Conservation (phyloP, 2,113 vertebrate genomes). For the Peromyscus californicus region DNA sequence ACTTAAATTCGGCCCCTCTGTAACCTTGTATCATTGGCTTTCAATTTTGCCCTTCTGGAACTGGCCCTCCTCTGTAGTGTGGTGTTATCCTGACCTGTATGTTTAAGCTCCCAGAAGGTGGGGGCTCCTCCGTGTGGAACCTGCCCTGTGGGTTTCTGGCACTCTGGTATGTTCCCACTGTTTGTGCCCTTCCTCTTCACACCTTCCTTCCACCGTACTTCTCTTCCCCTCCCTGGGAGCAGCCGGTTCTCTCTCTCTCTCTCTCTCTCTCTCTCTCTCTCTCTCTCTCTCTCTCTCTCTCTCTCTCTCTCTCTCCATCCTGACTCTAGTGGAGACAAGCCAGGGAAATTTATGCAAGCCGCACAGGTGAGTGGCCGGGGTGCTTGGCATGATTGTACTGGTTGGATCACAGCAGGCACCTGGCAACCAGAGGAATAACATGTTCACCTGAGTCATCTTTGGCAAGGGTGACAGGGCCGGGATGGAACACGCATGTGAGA, state of each 20-base stretch:
- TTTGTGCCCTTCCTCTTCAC: too few relatives aligned
- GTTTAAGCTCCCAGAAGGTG: background rate
- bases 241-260: background rate
- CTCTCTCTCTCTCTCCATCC: background rate
- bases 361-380: background rate
- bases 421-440: background rate
- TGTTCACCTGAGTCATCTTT: constrained; percentile 24
- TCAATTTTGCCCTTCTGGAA: background rate
- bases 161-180: background rate
- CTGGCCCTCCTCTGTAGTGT: too few relatives aligned
- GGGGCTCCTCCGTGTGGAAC: accelerated
- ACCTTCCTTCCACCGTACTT: accelerated
- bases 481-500: background rate
- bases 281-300: background rate
- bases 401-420: background rate
- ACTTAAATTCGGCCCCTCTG: background rate
- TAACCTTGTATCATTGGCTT: background rate
- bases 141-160: background rate
- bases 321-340: background rate
- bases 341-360: background rate
- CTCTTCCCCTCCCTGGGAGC: background rate
- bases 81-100: accelerated
- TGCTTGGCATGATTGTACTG: background rate
- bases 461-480: background rate
- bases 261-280: background rate